Evolutionary conservation across 2,888 invertebrate genomes (phyloP).

Genomic region (Malthinus seriepunctatus): DNA sequence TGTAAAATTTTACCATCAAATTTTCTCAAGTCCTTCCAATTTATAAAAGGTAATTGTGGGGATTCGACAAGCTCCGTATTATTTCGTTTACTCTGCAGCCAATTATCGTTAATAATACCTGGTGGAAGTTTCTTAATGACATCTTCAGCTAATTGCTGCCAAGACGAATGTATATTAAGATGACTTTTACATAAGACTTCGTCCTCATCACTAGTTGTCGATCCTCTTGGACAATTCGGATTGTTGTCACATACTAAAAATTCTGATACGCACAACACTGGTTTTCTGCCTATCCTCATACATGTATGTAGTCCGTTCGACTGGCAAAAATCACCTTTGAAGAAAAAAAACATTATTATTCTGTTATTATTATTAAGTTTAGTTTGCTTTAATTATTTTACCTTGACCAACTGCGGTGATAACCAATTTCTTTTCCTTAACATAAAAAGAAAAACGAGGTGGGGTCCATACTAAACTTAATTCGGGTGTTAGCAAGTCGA

Average conservation of each 20-base stretch:
- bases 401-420: constrained; percentile 48
- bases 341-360: constrained; percentile 5
- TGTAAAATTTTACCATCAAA: constrained; percentile 31
- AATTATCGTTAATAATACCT: constrained; percentile 21
- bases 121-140: constrained; percentile 38
- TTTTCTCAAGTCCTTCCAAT: constrained; percentile 30
- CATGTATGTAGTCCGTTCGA: constrained; percentile 45
- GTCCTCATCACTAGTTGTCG: constrained; percentile 53
- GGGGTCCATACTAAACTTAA: constrained; percentile 44
- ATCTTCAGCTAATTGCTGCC: constrained; percentile 41
- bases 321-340: constrained; percentile 40
- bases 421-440: constrained; percentile 39
- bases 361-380: background rate
- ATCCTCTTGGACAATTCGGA: constrained; percentile 67
- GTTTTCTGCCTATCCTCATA: constrained; percentile 47
- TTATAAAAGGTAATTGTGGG: constrained; percentile 15
- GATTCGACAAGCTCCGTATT: background rate
- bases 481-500: constrained; percentile 42
- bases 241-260: constrained; percentile 70
- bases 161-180: constrained; percentile 30
- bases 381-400: constrained; percentile 20
- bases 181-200: constrained; percentile 42
- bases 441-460: constrained; percentile 34
- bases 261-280: constrained; percentile 64
- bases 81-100: constrained; percentile 29